Percentiles rank a stretch among this genome's conserved stretches.
Evolutionary conservation across 1,140 invertebrate species (phyloP).

Genomic region (Drosophila neocordata): DNA sequence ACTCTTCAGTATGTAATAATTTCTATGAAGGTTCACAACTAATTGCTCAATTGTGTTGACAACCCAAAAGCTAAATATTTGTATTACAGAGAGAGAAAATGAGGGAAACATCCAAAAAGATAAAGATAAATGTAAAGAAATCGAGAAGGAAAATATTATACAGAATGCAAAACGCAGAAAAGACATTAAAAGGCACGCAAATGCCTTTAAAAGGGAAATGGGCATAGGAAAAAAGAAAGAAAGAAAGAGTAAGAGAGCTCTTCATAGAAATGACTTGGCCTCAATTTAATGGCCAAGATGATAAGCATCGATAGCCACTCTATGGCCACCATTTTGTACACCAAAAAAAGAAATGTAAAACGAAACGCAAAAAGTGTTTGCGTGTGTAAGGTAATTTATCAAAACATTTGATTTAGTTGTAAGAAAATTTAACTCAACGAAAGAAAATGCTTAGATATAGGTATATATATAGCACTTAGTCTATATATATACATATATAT

Average conservation of each 20-base stretch:
- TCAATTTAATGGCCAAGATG: constrained; percentile 56
- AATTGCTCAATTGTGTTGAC: constrained; percentile 71
- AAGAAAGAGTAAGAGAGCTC: too few relatives aligned
- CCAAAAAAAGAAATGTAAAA: neutral
- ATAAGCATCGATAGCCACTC: constrained; percentile 64
- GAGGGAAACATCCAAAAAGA: constrained; percentile 3
- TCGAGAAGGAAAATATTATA: neutral
- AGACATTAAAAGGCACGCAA: constrained; percentile 65
- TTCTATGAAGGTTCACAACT: constrained; percentile 14
- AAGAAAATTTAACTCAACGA: constrained; percentile 62
- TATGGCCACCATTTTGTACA: constrained; percentile 66
- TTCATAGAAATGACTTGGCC: constrained; percentile 47
- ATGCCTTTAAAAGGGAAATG: constrained; percentile 23
- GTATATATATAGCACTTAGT: neutral
- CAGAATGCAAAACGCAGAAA: constrained; percentile 55
- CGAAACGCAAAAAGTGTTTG: constrained; percentile 50
- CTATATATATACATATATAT: neutral
- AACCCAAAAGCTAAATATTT: constrained; percentile 49
- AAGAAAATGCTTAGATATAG: neutral
- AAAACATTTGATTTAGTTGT: constrained; percentile 79
- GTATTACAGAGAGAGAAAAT: constrained; percentile 23
- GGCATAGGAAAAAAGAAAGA: neutral
- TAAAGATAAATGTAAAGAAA: constrained; percentile 9
- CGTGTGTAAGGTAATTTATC: constrained; percentile 73
- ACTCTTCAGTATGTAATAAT: neutral